Evolutionary conservation across 2,888 invertebrate species (phyloP).

Genomic region (Drosophila leonis): DNA sequence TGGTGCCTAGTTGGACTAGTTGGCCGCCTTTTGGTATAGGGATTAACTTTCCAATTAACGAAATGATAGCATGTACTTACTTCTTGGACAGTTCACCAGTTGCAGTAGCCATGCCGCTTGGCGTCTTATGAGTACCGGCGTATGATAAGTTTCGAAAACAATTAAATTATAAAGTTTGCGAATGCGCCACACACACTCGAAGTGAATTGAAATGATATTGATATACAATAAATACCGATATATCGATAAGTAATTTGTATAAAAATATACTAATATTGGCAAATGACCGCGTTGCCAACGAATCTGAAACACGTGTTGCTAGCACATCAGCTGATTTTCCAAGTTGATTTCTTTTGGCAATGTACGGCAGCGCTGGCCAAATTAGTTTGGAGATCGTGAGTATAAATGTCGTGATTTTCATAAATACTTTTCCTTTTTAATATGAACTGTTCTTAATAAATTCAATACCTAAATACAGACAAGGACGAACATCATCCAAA

Average conservation of each 20-base stretch:
- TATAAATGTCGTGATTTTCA: neutral
- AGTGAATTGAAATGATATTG: slow-evolving; percentile 39
- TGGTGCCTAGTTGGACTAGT: slow-evolving; percentile 25
- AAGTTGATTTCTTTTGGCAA: slow-evolving; percentile 7
- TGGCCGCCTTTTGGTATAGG: slow-evolving; percentile 10
- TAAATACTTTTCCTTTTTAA: neutral
- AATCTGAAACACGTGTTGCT: slow-evolving; percentile 42
- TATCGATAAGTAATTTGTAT: slow-evolving; percentile 41
- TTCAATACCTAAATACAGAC: neutral
- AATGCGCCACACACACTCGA: slow-evolving; percentile 53
- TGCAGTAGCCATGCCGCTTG: slow-evolving; percentile 75
- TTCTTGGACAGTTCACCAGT: slow-evolving; percentile 83
- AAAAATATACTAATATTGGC: neutral
- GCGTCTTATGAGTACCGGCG: slow-evolving; percentile 18
- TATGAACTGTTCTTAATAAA: neutral
- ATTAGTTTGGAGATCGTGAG: slow-evolving; percentile 34
- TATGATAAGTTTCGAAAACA: slow-evolving; percentile 11
- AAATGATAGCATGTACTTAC: slow-evolving; percentile 71
- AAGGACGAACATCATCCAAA: neutral
- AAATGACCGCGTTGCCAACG: slow-evolving; percentile 30
- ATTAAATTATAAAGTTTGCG: slow-evolving; percentile 21
- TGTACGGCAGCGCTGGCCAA: slow-evolving; percentile 30
- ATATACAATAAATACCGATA: slow-evolving; percentile 29
- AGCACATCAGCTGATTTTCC: slow-evolving; percentile 31
- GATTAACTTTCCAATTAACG: slow-evolving; percentile 5